Percentiles rank a stretch among this genome's conserved stretches.
phyloP scores from a whole-genome alignment of 2,797 vertebrate genomes.

The Tragopan temminckii region DNA sequence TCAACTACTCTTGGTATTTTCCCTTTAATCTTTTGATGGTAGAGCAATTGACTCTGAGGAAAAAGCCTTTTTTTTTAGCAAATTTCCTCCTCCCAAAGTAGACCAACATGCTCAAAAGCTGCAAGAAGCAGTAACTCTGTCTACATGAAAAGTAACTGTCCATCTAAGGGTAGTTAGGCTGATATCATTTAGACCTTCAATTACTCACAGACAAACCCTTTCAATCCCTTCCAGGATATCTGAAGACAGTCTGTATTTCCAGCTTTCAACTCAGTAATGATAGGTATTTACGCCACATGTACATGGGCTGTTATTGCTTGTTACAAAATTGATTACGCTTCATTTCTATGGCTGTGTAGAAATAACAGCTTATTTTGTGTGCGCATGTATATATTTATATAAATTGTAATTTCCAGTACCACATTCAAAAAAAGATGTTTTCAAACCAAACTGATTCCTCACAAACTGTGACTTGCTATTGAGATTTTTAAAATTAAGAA shows the following conservation, averaged over 20 bases:
- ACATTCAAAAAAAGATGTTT: neutral
- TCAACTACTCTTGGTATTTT: neutral
- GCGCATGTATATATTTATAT: neutral
- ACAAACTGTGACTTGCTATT: neutral
- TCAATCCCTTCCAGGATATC: neutral
- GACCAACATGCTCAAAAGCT: neutral
- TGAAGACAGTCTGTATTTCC: neutral
- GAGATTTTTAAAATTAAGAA: neutral
- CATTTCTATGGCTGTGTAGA: neutral
- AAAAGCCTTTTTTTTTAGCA: neutral
- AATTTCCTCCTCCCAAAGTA: neutral
- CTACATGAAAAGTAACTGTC: neutral
- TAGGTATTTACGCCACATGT: neutral
- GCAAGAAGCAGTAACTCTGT: neutral
- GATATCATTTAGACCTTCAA: neutral
- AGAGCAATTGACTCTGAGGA: neutral
- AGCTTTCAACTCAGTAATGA: neutral
- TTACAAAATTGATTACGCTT: neutral
- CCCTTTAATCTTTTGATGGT: neutral
- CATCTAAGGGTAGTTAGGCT: neutral
- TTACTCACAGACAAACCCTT: neutral
- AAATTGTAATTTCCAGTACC: neutral
- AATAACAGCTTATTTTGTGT: neutral
- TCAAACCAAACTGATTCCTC: neutral
- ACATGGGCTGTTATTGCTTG: fast-evolving